These are phyloP conservation scores for Vulpes lagopus DNA, from an alignment of 2,113 vertebrate species.

Conservation along the genomic window DNA sequence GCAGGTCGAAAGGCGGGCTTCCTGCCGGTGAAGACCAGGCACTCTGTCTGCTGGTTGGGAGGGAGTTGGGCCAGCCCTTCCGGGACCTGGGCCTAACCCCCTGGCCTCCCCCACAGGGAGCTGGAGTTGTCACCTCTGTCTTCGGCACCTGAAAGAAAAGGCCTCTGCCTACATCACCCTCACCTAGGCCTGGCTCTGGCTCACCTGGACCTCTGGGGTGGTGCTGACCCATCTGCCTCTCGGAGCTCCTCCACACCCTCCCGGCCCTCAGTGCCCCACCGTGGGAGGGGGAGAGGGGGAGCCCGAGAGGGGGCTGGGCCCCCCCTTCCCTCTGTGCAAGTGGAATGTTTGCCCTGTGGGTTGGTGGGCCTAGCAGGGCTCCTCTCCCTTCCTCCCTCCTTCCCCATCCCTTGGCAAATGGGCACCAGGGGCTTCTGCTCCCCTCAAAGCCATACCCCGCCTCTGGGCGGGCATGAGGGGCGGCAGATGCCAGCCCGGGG, in stretches of 20 bases:
- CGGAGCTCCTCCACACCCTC: neutral
- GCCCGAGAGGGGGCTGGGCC: neutral
- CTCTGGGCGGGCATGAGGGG: slow-evolving; percentile 76
- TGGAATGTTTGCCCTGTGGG: slow-evolving; percentile 64
- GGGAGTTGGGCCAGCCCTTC: neutral
- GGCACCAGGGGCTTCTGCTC: slow-evolving; percentile 71
- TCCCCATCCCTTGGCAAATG: slow-evolving; percentile 62
- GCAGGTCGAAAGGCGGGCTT: neutral
- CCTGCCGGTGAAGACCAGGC: neutral
- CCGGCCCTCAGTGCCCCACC: neutral
- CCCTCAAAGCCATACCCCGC: slow-evolving; percentile 85
- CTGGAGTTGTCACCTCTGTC: slow-evolving; percentile 97
- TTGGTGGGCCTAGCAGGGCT: neutral
- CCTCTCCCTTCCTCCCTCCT: neutral
- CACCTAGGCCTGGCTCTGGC: slow-evolving; percentile 88
- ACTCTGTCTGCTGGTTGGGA: neutral
- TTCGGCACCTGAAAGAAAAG: slow-evolving; percentile 97
- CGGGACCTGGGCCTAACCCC: neutral
- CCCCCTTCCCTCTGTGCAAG: slow-evolving; percentile 41
- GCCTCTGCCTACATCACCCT: slow-evolving; percentile 97
- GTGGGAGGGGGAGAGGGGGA: neutral
- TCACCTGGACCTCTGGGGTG: slow-evolving; percentile 65
- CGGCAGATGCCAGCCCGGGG: slow-evolving; percentile 58
- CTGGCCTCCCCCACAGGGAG: slow-evolving; percentile 88
- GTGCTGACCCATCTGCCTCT: slow-evolving; percentile 68